Evolutionary conservation across 2,888 invertebrate genomes (phyloP).

Genomic region (Stomorhina lunata): DNA sequence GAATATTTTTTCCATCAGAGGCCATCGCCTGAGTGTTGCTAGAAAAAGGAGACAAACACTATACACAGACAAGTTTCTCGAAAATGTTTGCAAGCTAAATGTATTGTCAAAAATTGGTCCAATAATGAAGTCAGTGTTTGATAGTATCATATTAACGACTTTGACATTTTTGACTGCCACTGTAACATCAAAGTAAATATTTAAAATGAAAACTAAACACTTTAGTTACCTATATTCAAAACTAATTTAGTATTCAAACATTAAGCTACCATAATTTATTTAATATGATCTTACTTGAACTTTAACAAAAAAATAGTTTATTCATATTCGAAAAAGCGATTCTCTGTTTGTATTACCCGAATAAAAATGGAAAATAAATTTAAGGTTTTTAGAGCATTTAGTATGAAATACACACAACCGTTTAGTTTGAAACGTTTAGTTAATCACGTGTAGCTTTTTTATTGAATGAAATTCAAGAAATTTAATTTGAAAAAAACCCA

Average conservation of each 20-base stretch:
- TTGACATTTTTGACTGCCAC: conserved; percentile 13
- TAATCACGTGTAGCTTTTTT: conserved; percentile 52
- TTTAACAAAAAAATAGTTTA: conserved; percentile 27
- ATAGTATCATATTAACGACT: too few species aligned
- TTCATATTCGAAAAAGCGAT: too few species aligned
- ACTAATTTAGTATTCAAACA: not conserved
- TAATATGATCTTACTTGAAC: conserved; percentile 37
- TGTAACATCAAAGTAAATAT: not conserved
- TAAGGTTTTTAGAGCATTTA: not conserved
- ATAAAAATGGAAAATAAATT: not conserved
- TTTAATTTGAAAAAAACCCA: conserved; percentile 30
- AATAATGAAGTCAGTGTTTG: too few species aligned
- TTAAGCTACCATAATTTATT: not conserved
- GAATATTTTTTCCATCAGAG: too few species aligned
- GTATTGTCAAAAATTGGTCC: too few species aligned
- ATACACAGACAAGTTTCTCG: too few species aligned
- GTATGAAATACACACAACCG: not conserved
- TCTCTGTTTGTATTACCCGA: not conserved
- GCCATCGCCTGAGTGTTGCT: too few species aligned
- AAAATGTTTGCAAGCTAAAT: too few species aligned
- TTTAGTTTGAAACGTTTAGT: conserved; percentile 37
- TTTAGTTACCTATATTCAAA: not conserved
- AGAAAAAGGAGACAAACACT: too few species aligned
- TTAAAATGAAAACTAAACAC: not conserved
- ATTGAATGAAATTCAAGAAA: conserved; percentile 41